A percentile compares a stretch with the other conserved stretches of the same genome.
Evolutionary conservation across 2,888 invertebrate species (phyloP).

Genomic region (Xestoiulus laeticollis): DNA sequence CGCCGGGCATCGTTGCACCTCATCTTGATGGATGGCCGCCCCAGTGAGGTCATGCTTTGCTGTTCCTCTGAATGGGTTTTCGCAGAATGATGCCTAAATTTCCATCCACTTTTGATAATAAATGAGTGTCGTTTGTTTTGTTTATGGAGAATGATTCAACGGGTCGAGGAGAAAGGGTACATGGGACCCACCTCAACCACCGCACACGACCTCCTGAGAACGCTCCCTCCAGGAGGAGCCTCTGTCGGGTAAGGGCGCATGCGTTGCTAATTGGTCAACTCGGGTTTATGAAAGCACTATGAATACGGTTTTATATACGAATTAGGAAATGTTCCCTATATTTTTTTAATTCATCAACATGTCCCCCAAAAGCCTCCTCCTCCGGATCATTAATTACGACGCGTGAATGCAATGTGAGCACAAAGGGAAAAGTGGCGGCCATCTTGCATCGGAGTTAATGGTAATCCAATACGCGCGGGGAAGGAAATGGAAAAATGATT

Average conservation of each 20-base stretch:
- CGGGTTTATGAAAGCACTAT: not conserved
- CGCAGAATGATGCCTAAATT: constrained; percentile 9
- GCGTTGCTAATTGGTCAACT: constrained; percentile 9
- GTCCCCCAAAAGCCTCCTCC: not conserved
- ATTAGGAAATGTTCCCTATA: not conserved
- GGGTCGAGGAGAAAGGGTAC: not conserved
- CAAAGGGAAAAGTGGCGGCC: not conserved
- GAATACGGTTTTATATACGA: not conserved
- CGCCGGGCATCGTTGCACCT: not conserved
- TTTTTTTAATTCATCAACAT: not conserved
- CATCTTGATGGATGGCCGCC: not conserved
- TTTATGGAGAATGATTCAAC: constrained; percentile 9
- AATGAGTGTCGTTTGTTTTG: constrained; percentile 1
- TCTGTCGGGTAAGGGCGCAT: not conserved
- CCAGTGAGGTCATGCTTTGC: not conserved
- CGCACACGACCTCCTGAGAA: too few relatives aligned
- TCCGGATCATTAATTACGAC: not conserved
- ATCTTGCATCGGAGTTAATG: not conserved
- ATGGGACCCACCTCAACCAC: not conserved
- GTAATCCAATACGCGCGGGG: constrained; percentile 9
- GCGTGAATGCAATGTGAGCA: not conserved
- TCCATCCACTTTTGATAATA: constrained; percentile 9
- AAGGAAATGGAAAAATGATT: constrained; percentile 3
- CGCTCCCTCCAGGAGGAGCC: not conserved
- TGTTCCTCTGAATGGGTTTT: not conserved